Conservation (phyloP, 2,113 vertebrate genomes). For the Gorilla gorilla region DNA sequence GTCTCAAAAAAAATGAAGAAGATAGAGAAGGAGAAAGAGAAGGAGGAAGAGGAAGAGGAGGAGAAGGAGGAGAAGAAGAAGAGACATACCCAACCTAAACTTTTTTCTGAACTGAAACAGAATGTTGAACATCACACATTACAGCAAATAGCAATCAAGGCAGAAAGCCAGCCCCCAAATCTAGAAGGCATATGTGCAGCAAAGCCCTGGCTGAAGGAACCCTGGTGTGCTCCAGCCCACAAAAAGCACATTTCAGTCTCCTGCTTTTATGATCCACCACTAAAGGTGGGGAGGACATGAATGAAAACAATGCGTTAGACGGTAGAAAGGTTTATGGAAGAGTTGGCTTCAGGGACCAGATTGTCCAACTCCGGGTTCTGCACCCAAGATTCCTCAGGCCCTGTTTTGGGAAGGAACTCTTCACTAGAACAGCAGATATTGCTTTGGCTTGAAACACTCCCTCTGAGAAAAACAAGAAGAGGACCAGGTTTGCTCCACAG, state of each 20-base stretch:
- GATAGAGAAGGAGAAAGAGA: not conserved
- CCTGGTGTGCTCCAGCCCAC: not conserved
- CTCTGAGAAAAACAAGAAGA: not conserved
- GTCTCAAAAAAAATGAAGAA: not conserved
- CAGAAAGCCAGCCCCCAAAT: not conserved
- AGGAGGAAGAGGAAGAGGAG: not conserved
- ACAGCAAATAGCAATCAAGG: not conserved
- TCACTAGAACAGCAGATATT: not conserved
- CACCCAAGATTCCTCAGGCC: not conserved
- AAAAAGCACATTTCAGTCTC: not conserved
- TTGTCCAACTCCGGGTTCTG: not conserved
- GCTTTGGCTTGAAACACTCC: not conserved
- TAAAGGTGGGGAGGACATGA: not conserved
- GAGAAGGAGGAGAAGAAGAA: not conserved
- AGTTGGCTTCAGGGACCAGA: not conserved
- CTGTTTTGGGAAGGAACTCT: not conserved
- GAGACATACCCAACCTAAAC: not conserved
- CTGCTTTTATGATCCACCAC: not conserved
- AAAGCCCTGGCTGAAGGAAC: not conserved
- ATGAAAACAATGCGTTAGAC: not conserved
- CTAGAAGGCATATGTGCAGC: not conserved
- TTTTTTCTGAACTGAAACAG: not conserved
- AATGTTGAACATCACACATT: not conserved
- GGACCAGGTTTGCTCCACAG: not conserved
- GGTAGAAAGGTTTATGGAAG: not conserved